A percentile compares a stretch with the other conserved stretches of the same genome.
Evolutionary conservation across 2,888 invertebrate genomes (phyloP).

Genomic region (Caenorhabditis wallacei): DNA sequence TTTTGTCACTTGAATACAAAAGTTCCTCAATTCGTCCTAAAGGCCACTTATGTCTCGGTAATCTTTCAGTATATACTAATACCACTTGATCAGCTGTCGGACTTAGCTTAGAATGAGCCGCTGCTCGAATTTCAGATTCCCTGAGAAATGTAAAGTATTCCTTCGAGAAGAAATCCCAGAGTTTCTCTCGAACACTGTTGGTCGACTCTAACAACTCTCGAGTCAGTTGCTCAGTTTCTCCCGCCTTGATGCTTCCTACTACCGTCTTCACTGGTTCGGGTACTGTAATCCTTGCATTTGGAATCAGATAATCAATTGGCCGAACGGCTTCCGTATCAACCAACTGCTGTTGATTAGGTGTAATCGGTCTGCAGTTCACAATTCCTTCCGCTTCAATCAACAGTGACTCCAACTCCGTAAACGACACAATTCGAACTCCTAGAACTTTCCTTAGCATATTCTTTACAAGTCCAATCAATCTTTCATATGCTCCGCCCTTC

Average conservation of each 20-base stretch:
- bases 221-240: constrained; percentile 6
- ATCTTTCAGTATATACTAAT: background rate
- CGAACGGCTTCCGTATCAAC: background rate
- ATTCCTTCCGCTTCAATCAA: constrained; percentile 19
- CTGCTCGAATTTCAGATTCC: background rate
- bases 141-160: background rate
- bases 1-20: background rate
- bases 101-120: background rate
- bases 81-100: background rate
- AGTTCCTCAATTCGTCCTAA: background rate
- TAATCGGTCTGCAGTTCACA: background rate
- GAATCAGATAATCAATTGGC: constrained; percentile 2
- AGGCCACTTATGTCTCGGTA: constrained; percentile 16
- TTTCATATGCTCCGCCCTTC: constrained; percentile 13
- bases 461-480: background rate
- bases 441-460: background rate
- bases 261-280: background rate
- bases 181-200: background rate
- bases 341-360: background rate
- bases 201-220: background rate
- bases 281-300: background rate
- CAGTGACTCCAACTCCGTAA: background rate
- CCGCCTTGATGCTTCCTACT: background rate
- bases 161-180: background rate
- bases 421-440: background rate